phyloP scores from a whole-genome alignment of 2,797 vertebrate species.

The Anableps anableps region DNA sequence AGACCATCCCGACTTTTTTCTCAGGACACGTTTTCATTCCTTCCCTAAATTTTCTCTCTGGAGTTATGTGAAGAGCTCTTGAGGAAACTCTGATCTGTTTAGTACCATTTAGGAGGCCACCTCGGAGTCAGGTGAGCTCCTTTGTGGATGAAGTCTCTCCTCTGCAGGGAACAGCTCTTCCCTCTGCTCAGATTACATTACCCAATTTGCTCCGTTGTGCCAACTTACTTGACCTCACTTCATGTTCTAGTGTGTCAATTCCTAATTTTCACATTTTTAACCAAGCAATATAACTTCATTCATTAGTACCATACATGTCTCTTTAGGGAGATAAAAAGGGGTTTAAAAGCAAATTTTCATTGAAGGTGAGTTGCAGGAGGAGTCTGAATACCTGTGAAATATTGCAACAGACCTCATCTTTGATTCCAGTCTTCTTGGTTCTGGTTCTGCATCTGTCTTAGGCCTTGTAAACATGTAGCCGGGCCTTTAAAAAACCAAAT shows the following conservation, averaged over 20 bases:
- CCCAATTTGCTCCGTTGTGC: background rate
- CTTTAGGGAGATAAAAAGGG: background rate
- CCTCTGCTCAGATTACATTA: background rate
- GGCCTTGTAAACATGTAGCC: too few relatives aligned
- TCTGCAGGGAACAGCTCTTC: background rate
- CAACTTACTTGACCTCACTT: background rate
- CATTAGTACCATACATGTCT: background rate
- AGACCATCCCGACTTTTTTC: background rate
- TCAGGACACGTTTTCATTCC: background rate
- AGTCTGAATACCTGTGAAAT: too few relatives aligned
- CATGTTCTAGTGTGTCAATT: background rate
- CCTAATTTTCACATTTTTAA: background rate
- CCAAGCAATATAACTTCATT: background rate
- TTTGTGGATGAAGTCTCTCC: background rate
- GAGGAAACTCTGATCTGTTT: background rate
- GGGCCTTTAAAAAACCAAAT: too few relatives aligned
- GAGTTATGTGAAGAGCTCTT: background rate
- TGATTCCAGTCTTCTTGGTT: too few relatives aligned
- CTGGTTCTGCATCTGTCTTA: too few relatives aligned
- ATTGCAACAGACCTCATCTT: too few relatives aligned
- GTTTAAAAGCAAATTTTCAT: too few relatives aligned
- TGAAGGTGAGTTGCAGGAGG: too few relatives aligned
- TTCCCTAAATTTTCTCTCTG: background rate
- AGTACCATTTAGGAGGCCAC: background rate
- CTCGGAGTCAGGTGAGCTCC: slow-evolving; percentile 3